Percentiles rank a stretch among this genome's conserved stretches.
These are phyloP conservation scores for Druceiella hillmani DNA, from an alignment of 2,888 invertebrate species.

Conservation along the genomic window DNA sequence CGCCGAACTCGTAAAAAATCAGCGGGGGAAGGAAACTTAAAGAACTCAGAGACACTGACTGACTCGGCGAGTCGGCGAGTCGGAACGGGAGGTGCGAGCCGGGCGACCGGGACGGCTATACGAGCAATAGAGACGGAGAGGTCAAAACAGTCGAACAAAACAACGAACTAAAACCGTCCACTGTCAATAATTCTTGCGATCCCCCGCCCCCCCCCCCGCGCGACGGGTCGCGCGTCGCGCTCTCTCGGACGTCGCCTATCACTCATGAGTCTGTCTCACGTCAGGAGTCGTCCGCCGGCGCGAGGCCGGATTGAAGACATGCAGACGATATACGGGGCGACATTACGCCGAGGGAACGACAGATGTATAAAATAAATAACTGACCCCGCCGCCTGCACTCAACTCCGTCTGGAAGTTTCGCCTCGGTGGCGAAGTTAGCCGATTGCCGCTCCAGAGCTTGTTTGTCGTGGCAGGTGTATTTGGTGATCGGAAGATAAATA, in stretches of 20 bases:
- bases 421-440: too few relatives aligned
- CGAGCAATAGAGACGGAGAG: constrained; percentile 29
- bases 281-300: too few relatives aligned
- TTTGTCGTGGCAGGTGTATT: too few relatives aligned
- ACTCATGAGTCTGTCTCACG: background rate
- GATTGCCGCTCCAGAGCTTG: too few relatives aligned
- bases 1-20: constrained; percentile 25
- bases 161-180: constrained; percentile 2
- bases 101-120: constrained; percentile 33
- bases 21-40: too few relatives aligned
- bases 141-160: constrained; percentile 9
- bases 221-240: background rate
- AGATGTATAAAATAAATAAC: constrained; percentile 55
- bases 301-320: constrained; percentile 36
- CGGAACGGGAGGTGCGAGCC: constrained; percentile 31
- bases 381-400: constrained; percentile 1
- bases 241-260: background rate
- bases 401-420: too few relatives aligned
- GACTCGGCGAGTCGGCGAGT: constrained; percentile 35
- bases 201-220: background rate
- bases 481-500: too few relatives aligned
- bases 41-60: too few relatives aligned
- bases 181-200: constrained; percentile 3
- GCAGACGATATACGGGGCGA: constrained; percentile 59
- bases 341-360: constrained; percentile 58